These are phyloP conservation scores for Lepidostoma basale DNA, from an alignment of 1,140 invertebrate genomes.

Conservation along the genomic window DNA sequence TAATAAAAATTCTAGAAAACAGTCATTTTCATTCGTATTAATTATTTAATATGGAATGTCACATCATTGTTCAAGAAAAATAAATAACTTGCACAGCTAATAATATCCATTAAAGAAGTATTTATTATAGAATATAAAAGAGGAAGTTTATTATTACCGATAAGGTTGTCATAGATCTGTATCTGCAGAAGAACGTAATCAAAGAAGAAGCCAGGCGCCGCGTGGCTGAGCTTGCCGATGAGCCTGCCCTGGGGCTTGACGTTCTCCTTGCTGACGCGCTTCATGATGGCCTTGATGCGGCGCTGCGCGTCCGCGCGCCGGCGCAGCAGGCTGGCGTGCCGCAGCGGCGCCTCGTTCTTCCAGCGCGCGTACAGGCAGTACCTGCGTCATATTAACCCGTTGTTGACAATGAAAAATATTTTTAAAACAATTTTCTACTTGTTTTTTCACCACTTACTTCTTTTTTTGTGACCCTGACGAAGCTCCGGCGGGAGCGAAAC, in stretches of 20 bases:
- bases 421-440: not conserved
- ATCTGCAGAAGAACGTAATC: slow-evolving; percentile 94
- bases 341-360: slow-evolving; percentile 87
- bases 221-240: slow-evolving; percentile 96
- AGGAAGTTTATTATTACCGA: no score
- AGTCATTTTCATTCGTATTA: no score
- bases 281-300: slow-evolving; percentile 96
- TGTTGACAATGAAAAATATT: not conserved
- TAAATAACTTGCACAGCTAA: no score
- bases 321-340: slow-evolving; percentile 82
- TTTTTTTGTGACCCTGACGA: no score
- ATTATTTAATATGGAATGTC: no score
- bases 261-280: slow-evolving; percentile 97
- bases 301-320: slow-evolving; percentile 86
- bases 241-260: slow-evolving; percentile 95
- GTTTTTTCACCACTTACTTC: no score
- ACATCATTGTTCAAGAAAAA: no score
- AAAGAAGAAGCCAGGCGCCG: slow-evolving; percentile 92
- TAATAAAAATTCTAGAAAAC: no score
- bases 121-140: no score
- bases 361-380: slow-evolving; percentile 92
- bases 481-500: no score
- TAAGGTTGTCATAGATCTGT: slow-evolving; percentile 97
- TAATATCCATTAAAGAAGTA: no score
- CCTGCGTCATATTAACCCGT: slow-evolving; percentile 55